Conservation (phyloP, 2,888 invertebrate genomes). For the Noctua janthe region DNA sequence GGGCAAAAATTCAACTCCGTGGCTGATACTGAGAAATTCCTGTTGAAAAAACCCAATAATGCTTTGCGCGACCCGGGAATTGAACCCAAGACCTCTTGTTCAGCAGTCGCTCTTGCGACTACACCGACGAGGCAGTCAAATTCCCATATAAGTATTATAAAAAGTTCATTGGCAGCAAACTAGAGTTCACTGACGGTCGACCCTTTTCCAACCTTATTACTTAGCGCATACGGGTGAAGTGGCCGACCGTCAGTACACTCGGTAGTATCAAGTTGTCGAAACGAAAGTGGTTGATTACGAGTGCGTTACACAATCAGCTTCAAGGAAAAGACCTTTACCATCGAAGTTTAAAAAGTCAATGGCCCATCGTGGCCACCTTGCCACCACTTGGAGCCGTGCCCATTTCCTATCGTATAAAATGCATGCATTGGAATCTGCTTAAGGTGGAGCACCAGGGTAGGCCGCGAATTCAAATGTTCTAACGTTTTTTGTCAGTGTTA, state of each 20-base stretch:
- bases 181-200: not conserved
- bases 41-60: not conserved
- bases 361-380: conserved; percentile 22
- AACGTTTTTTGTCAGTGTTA: too few relatives aligned
- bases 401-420: conserved; percentile 25
- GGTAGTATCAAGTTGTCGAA: not conserved
- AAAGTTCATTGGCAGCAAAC: not conserved
- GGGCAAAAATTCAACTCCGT: too few relatives aligned
- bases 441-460: too few relatives aligned
- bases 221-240: too few relatives aligned
- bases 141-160: too few relatives aligned
- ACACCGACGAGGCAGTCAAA: too few relatives aligned
- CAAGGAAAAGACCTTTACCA: not conserved
- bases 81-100: not conserved
- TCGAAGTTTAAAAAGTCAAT: conserved; percentile 21
- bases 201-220: too few relatives aligned
- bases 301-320: not conserved
- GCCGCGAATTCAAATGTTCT: too few relatives aligned
- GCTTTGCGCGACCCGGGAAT: not conserved
- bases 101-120: not conserved
- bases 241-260: too few relatives aligned
- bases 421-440: conserved; percentile 13
- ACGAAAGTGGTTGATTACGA: not conserved
- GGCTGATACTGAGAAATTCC: too few relatives aligned
- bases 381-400: conserved; percentile 41